A percentile compares a stretch with the other conserved stretches of the same genome.
Evolutionary conservation across 2,888 invertebrate genomes (phyloP).

Genomic region (Glyphotaelius pellucidus): DNA sequence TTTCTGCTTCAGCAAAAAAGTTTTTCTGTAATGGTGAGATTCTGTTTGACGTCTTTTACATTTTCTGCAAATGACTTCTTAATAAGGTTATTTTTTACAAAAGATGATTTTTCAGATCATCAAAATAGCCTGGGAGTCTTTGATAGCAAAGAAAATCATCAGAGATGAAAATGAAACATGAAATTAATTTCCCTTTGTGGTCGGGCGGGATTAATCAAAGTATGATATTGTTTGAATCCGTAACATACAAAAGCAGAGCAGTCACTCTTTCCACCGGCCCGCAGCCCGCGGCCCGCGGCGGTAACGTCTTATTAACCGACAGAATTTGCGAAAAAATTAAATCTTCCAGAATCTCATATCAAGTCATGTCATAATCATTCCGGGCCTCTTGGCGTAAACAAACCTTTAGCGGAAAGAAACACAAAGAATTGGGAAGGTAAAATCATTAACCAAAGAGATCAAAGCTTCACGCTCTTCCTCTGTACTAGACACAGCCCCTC

Average conservation of each 20-base stretch:
- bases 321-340: conserved; percentile 63
- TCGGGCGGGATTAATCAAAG: conserved; percentile 49
- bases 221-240: conserved; percentile 62
- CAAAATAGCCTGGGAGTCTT: background rate
- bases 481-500: conserved; percentile 59
- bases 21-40: background rate
- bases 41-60: background rate
- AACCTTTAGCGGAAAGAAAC: conserved; percentile 62
- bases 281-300: conserved; percentile 50
- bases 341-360: conserved; percentile 63
- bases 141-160: conserved; percentile 24
- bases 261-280: conserved; percentile 58
- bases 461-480: conserved; percentile 61
- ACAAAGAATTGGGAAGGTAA: conserved; percentile 64
- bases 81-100: conserved; percentile 7
- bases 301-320: conserved; percentile 51
- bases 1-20: background rate
- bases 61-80: background rate
- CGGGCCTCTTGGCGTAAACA: conserved; percentile 59
- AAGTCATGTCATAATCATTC: conserved; percentile 62
- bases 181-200: conserved; percentile 47
- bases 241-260: conserved; percentile 49
- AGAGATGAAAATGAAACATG: conserved; percentile 9
- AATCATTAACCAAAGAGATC: conserved; percentile 65
- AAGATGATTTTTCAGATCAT: background rate